A percentile compares a stretch with the other conserved stretches of the same genome.
phyloP scores from a whole-genome alignment of 92 coral and sea anemone species.

The Palythoa grandiflora region DNA sequence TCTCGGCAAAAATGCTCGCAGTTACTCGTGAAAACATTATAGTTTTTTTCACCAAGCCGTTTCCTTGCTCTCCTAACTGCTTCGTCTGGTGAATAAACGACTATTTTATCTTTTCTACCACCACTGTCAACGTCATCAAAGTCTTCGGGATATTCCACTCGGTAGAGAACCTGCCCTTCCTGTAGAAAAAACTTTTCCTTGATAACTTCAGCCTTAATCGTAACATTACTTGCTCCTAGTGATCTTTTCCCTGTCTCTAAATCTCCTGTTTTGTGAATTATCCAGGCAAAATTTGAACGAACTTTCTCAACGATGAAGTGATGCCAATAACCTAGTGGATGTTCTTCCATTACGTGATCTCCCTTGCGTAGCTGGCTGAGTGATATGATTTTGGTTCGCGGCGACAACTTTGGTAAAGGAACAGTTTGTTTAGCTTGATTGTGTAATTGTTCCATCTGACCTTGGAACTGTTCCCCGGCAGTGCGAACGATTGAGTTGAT shows the following conservation, averaged over 20 bases:
- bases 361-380: constrained; percentile 77
- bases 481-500: constrained; percentile 13
- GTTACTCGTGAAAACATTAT: constrained; percentile 85
- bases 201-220: constrained; percentile 78
- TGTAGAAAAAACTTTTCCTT: constrained; percentile 76
- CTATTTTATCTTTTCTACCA: constrained; percentile 16
- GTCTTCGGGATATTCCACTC: constrained; percentile 72
- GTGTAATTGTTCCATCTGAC: constrained; percentile 30
- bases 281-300: constrained; percentile 76
- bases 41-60: constrained; percentile 80
- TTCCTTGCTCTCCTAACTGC: constrained; percentile 83
- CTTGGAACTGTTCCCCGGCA: constrained; percentile 35
- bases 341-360: constrained; percentile 91
- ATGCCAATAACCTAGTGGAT: constrained; percentile 92
- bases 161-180: constrained; percentile 71
- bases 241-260: constrained; percentile 76
- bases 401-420: constrained; percentile 76
- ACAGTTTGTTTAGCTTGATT: constrained; percentile 48
- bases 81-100: constrained; percentile 62
- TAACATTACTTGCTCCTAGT: constrained; percentile 70
- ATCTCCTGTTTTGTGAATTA: constrained; percentile 88
- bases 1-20: constrained; percentile 92
- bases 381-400: constrained; percentile 82
- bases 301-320: constrained; percentile 91
- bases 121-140: constrained; percentile 36